Base-by-base conservation (phyloP, 2,888 invertebrate genomes). In the Dynastes grantii region DNA sequence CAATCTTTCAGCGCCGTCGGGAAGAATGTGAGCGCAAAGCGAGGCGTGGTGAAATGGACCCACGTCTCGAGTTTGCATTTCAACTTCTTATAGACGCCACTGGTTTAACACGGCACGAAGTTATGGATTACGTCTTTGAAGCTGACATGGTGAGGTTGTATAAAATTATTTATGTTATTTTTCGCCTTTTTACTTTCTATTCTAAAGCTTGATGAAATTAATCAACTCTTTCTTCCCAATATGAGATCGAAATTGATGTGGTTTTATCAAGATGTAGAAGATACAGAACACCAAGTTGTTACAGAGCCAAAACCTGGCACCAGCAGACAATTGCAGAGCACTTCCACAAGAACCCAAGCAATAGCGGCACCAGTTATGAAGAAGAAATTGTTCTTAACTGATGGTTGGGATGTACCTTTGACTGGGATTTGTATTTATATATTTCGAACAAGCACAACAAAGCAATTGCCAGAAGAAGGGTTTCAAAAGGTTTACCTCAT, bases 11-110 rank as follows among this genome's bases (percentile, higher is more conserved):
- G 94, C 91, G 93, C 82, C 91, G 96, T 80, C 92, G 96, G 80
- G 96, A 96, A 93, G 96, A 96, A 95, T 96, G 96, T 93, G 96
- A 96, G 90, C 92, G 96, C 84, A 96, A 96, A 87, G 96, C 96
- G 13, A 92, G 97, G 78, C 91, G 97, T 78, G 97, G 96, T 90
- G 97, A 97, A 88, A 97, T 97, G 95, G 97, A 97, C 89, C 96
- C 96, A 85, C 92, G 97, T 80, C 89, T 97, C 91, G 97, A 97
- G 90, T 97, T 96, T 89, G 94, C 96, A 79, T 96, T 97, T 90
- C 96, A 97, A 87, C 92, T 96, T 71, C 91, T 97, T 82, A 95
- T 96, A 87, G 96, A 96, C 85, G 95, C 94, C 75, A 96, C 96
- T 0, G 94, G 94, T 16, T 89, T 97, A 73, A 93, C 95, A 0